Evolutionary conservation across 2,888 invertebrate genomes (phyloP), one percentile per base, ranked within the genome.

Genomic region (Athalia cordata): DNA sequence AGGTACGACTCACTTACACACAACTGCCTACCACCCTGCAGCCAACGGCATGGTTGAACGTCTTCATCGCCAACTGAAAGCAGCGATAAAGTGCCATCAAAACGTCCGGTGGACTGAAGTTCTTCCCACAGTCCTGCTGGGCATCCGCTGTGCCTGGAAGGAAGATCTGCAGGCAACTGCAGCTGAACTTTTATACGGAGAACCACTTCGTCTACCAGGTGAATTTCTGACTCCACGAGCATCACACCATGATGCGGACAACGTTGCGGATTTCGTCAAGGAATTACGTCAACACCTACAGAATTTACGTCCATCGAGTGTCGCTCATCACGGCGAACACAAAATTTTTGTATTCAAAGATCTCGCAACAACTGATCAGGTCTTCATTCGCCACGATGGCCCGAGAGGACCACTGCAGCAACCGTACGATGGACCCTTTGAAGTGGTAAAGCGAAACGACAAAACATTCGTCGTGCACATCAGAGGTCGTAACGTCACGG

Each of bases 161-260:
- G 83, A 85, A 0, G 89, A 89, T 15, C 79, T 88, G 4, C 43
- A 76, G 29, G 64, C 82, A 4, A 82, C 84, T 0, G n/a, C 83
- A 15, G 85, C 85, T 0, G 84, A 86, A 65, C 55, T 85, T 0
- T 83, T 84, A 0, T 85, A 82, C 62, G 84, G 85, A 5, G 82
- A 83, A 11, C 81, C 84, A 0, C 77, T 84, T 2, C 80, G 84
- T 1, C 77, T 85, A 6, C 84, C 85, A 0, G 84, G 85, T 0
- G 84, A 86, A 55, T 84, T 86, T 65, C 79, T 86, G n/a, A 59
- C 78, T n/a, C 70, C 81, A 68, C 43, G 9, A 3, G 11, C 50
- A 7, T 50, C 65, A 0, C n/a, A 49, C 3, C 5, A 49, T 11
- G 49, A 11, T 49, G n/a, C 47, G 11, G 70, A 29, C 57, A 65